Evolutionary conservation across 2,888 invertebrate species (phyloP).

Genomic region (Philhelius pedissequus): DNA sequence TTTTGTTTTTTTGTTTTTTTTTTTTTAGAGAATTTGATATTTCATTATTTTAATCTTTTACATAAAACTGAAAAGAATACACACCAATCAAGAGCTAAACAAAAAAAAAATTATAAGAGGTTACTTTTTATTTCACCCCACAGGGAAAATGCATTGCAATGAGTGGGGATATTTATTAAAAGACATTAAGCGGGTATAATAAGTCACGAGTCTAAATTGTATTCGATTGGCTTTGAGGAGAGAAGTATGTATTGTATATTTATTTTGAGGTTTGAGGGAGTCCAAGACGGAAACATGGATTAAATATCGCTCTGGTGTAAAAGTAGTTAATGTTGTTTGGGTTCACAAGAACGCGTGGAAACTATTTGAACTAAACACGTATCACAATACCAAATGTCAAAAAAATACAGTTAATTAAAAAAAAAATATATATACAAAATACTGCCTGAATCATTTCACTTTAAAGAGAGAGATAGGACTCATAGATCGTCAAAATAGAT

Average conservation of each 20-base stretch:
- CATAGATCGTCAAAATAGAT: too few species aligned
- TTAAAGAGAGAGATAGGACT: too few species aligned
- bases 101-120: background rate
- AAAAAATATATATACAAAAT: too few species aligned
- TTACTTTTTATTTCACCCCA: background rate
- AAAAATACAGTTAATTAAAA: too few species aligned
- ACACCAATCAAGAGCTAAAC: background rate
- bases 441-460: too few species aligned
- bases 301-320: too few species aligned
- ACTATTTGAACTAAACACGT: too few species aligned
- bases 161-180: background rate
- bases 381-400: too few species aligned
- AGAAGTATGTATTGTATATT: too few species aligned
- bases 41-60: conserved; percentile 6
- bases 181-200: conserved; percentile 16
- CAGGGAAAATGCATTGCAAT: conserved; percentile 28
- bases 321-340: too few species aligned
- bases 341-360: too few species aligned
- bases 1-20: background rate
- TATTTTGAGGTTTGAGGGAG: background rate
- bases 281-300: too few species aligned
- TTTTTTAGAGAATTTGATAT: background rate
- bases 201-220: conserved; percentile 35
- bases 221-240: conserved; percentile 6
- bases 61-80: background rate